Evolutionary conservation across 2,113 vertebrate genomes (phyloP).

Genomic region (Vidua chalybeata): DNA sequence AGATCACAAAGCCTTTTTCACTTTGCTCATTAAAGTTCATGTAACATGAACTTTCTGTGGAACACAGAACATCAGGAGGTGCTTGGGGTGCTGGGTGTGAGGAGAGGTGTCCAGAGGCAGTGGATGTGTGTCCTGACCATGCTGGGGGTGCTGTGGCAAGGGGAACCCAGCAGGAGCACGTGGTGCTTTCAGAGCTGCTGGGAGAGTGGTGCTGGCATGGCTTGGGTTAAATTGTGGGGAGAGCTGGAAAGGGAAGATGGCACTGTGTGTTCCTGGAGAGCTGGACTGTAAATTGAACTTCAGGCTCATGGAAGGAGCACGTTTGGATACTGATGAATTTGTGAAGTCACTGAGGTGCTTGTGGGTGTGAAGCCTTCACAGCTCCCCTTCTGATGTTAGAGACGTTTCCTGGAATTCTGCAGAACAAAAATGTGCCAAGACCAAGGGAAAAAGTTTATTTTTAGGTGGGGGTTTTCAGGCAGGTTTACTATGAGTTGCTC

Average conservation of each 20-base stretch:
- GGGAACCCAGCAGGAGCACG: neutral
- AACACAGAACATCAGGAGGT: neutral
- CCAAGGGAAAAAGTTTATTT: fast-evolving
- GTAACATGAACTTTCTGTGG: neutral
- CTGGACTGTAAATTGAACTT: fast-evolving
- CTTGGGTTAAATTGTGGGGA: neutral
- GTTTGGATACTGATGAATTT: fast-evolving
- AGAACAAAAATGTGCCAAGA: neutral
- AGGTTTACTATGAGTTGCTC: neutral
- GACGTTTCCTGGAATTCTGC: neutral
- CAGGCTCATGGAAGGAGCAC: neutral
- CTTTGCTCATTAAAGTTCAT: neutral
- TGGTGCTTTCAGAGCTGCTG: fast-evolving
- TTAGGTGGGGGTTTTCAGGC: neutral
- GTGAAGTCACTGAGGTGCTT: neutral
- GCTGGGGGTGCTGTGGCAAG: neutral
- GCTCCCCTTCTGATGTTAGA: fast-evolving
- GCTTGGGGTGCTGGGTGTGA: neutral
- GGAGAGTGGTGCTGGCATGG: fast-evolving
- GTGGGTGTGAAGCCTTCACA: neutral
- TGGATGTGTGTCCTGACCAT: fast-evolving
- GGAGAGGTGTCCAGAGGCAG: neutral
- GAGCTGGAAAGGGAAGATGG: neutral
- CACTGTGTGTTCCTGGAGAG: neutral
- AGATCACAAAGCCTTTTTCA: fast-evolving